These are phyloP conservation scores for Lepidurus arcticus DNA, from an alignment of 1,140 invertebrate species.

Conservation along the genomic window DNA sequence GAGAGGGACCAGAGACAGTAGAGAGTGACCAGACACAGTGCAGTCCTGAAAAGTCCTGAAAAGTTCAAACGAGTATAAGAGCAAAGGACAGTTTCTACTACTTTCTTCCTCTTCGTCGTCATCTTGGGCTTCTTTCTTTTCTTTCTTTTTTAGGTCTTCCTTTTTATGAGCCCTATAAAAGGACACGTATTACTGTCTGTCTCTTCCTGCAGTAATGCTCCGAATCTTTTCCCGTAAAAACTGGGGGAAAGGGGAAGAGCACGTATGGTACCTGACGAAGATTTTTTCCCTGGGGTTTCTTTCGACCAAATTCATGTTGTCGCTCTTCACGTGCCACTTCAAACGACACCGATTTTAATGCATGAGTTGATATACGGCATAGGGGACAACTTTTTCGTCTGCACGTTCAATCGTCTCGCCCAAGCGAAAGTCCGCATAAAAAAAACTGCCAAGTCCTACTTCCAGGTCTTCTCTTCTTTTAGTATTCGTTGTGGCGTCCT, in stretches of 20 bases:
- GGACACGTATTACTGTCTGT: constrained; percentile 12
- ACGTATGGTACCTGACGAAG: constrained; percentile 3
- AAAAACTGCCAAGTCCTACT: neutral
- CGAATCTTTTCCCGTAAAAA: neutral
- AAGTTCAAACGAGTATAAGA: constrained; percentile 1
- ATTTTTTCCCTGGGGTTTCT: neutral
- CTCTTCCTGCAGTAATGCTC: constrained; percentile 14
- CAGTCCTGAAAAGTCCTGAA: neutral
- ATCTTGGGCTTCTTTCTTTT: neutral
- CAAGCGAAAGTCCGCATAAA: neutral
- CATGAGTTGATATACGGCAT: neutral
- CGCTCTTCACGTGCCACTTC: neutral
- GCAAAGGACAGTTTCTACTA: neutral
- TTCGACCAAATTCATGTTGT: neutral
- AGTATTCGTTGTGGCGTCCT: neutral
- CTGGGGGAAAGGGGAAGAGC: neutral
- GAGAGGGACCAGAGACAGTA: neutral
- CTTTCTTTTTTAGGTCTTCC: no score
- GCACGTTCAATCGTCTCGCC: neutral
- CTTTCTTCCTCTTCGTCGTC: neutral
- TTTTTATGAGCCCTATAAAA: constrained; percentile 11
- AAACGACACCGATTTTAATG: constrained; percentile 10
- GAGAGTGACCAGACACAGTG: neutral
- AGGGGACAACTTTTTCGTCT: neutral
- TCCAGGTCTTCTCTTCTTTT: neutral